Evolutionary conservation across 2,797 vertebrate species (phyloP), one percentile per base, ranked within the genome.

Genomic region (Aldrovandia affinis): DNA sequence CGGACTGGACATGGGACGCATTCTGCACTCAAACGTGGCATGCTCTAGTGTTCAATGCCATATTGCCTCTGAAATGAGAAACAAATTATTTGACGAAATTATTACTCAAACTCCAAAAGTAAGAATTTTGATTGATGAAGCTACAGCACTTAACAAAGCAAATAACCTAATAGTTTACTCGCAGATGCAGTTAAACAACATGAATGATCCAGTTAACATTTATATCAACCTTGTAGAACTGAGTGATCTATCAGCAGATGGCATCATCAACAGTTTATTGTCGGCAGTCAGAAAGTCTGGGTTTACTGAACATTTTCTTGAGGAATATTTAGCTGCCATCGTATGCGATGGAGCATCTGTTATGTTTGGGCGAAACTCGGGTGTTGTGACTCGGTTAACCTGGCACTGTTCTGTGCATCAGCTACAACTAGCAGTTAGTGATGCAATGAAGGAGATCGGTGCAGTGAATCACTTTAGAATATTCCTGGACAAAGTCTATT

Each of bases 211-310:
- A 65, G 18, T 0, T 22, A 30, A 61, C 44, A 6, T 82, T 42
- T 42, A n/a, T 75, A 1, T 47, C n/a, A 28, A 25, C 12, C 80
- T 81, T 81, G 80, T 63, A 55, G 54, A 81, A 36, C 33, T 81
- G 22, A 36, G 33, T 33, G 63, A 83, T 36, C 39, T 73, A 10
- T 70, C 25, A 50, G 14, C n/a, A 10, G 44, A 36, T 22, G 28
- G n/a, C 44, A 33, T 28, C 3, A 22, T n/a, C 42, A 75, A 57
- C 20, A 52, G 36, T 68, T 44, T 65, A 28, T 68, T n/a, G n/a
- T n/a, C n/a, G n/a, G 61, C 0, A 25, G 14, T 47, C 3, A 44
- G 42, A 44, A 47, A 5, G 3, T 12, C 30, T 39, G 47, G 30
- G n/a, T n/a, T 83, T 68, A 73, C 81, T 22, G 36, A 52, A 52